phyloP scores from a whole-genome alignment of 2,888 invertebrate genomes.

The Eudasyphora cyanicolor region DNA sequence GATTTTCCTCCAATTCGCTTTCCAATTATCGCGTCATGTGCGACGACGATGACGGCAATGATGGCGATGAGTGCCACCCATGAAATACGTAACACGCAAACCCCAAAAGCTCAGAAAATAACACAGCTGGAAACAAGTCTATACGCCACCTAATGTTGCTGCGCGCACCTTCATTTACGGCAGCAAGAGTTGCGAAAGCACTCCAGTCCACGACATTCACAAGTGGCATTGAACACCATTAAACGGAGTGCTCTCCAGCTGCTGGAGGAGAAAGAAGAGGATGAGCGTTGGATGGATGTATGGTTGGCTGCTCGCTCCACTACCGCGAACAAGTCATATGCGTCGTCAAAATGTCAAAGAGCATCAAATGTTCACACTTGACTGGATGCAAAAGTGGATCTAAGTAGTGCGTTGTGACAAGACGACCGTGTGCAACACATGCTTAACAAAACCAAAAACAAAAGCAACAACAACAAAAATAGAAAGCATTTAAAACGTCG shows the following conservation, averaged over 20 bases:
- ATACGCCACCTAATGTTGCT: too few species aligned
- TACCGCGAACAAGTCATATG: background rate
- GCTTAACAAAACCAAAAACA: too few species aligned
- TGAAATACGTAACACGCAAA: background rate
- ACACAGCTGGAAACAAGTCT: background rate
- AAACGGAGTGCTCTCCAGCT: background rate
- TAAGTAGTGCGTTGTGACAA: background rate
- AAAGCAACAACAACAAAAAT: too few species aligned
- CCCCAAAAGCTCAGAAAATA: background rate
- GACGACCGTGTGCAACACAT: too few species aligned
- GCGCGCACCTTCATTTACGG: too few species aligned
- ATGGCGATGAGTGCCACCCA: too few species aligned
- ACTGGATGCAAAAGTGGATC: background rate
- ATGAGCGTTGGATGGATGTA: background rate
- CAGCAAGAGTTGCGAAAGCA: too few species aligned
- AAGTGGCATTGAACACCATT: conserved; percentile 14
- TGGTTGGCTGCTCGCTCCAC: background rate
- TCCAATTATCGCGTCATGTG: background rate
- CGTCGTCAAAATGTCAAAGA: background rate
- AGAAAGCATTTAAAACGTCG: too few species aligned
- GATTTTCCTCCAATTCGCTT: background rate
- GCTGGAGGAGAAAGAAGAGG: background rate
- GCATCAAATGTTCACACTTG: conserved; percentile 5
- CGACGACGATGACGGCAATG: too few species aligned
- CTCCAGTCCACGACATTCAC: background rate